Base-by-base conservation (phyloP, 2,113 vertebrate species). In the Clarias batrachus region DNA sequence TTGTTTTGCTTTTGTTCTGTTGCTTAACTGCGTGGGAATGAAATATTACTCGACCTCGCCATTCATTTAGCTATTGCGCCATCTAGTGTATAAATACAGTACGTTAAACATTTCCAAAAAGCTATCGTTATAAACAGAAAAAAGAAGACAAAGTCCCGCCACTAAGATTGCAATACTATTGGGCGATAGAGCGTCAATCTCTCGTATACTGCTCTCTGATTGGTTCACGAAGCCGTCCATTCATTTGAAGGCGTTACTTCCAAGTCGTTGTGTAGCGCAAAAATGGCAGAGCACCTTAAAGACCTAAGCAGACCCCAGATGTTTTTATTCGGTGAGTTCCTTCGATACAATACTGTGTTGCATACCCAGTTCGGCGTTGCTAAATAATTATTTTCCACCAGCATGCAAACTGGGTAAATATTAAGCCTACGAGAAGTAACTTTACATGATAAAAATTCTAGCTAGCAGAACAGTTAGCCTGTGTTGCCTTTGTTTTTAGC, bases 291-390 rank as follows among this genome's bases (percentile, higher is more conserved):
- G 88, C 86, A 74, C 85, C 88, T 92, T 70, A 91, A 93, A 87
- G 92, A 94, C 79, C 33, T 89, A 86, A 93, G 91, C 92, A 92
- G 94, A 94, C 94, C 95, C 37, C 94, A 95, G 79, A 94, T 95
- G 93, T 95, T 92, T 84, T 93, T 96, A 87, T 96, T 96, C 85
- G 95, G 95, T 96, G 91, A 95, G 94, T 89, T 68, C 52, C 33
- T 41, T 48, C 68, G 37, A 63, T 48, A 83, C 16, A 65, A 11
- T 7, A 41, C 54, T 3, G 30, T 21, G 48, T 81, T 86, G 86
- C 84, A 86, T 60, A 83, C 62, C 21, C 76, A 79, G 86, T 54
- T 79, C n/a, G 54, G 5, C 48, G 0, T 41, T 73, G 13, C 7
- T 30, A 25, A 59, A 10, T 59, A 80, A 60, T 57, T 2, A 37